Conservation (phyloP, 2,888 invertebrate species). For the Drosophila rellima region DNA sequence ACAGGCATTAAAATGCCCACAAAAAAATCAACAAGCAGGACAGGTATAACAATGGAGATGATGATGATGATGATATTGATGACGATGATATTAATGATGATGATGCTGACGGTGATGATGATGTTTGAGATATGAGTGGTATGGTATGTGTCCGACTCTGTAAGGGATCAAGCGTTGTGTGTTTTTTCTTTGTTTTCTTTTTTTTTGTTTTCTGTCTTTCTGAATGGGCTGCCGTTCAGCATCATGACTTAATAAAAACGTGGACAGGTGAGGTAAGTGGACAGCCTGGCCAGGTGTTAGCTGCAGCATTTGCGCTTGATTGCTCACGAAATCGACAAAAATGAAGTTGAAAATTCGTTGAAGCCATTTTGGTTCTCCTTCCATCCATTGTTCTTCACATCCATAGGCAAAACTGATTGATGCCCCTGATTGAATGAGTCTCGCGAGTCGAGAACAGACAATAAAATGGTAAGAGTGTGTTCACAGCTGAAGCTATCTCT, state of each 20-base stretch:
- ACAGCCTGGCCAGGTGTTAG: conserved; percentile 40
- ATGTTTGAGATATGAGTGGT: conserved; percentile 30
- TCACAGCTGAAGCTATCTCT: conserved; percentile 37
- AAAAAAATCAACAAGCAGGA: conserved; percentile 14
- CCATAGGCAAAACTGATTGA: conserved; percentile 48
- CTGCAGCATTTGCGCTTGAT: conserved; percentile 64
- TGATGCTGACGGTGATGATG: conserved; percentile 16
- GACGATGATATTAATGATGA: no score
- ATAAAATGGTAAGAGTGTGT: conserved; percentile 13
- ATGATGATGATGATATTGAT: conserved; percentile 15
- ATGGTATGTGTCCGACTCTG: conserved; percentile 9
- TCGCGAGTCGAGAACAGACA: conserved; percentile 31
- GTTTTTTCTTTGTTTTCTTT: background rate
- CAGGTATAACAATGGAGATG: background rate
- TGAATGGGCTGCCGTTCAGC: conserved; percentile 50
- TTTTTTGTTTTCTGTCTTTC: conserved; percentile 11
- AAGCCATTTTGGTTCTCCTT: conserved; percentile 32
- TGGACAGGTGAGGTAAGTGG: conserved; percentile 32
- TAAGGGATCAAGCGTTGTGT: conserved; percentile 19
- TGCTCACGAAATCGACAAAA: conserved; percentile 77
- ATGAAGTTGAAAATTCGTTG: conserved; percentile 71
- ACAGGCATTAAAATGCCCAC: conserved; percentile 12
- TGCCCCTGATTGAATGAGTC: conserved; percentile 59
- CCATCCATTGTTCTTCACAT: background rate
- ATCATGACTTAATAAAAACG: conserved; percentile 78